Evolutionary conservation across 2,888 invertebrate species (phyloP).

Genomic region (Apoderus coryli): DNA sequence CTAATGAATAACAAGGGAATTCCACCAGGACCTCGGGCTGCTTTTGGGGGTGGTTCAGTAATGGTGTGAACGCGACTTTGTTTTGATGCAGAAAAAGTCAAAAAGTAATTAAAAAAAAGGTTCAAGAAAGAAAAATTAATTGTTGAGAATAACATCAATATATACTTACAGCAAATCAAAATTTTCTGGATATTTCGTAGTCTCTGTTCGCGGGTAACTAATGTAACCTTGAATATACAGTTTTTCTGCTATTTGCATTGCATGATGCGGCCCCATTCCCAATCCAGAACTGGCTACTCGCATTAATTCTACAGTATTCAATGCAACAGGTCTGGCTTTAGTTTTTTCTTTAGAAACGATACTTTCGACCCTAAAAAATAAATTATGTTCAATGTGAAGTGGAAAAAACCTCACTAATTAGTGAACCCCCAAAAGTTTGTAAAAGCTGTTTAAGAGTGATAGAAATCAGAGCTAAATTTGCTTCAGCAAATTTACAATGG

Average conservation of each 20-base stretch:
- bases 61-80: no score
- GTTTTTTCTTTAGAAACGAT: slow-evolving; percentile 73
- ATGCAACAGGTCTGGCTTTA: slow-evolving; percentile 75
- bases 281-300: slow-evolving; percentile 80
- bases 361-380: slow-evolving; percentile 48
- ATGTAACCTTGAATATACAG: slow-evolving; percentile 95
- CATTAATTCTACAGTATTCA: slow-evolving; percentile 96
- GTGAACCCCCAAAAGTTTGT: no score
- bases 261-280: slow-evolving; percentile 84
- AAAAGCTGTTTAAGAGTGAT: no score
- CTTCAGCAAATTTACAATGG: no score
- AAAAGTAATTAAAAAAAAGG: slow-evolving; percentile 9
- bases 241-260: slow-evolving; percentile 83
- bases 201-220: slow-evolving; percentile 97
- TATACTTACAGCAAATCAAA: slow-evolving; percentile 70
- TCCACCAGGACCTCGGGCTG: no score
- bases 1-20: no score
- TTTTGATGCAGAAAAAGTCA: not conserved
- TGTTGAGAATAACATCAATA: not conserved
- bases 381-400: no score
- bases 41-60: no score
- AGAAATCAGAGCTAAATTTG: no score
- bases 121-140: no score
- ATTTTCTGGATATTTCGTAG: slow-evolving; percentile 88
- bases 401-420: no score